Conservation (phyloP, 2,113 vertebrate genomes). For the Oreamnos americanus region DNA sequence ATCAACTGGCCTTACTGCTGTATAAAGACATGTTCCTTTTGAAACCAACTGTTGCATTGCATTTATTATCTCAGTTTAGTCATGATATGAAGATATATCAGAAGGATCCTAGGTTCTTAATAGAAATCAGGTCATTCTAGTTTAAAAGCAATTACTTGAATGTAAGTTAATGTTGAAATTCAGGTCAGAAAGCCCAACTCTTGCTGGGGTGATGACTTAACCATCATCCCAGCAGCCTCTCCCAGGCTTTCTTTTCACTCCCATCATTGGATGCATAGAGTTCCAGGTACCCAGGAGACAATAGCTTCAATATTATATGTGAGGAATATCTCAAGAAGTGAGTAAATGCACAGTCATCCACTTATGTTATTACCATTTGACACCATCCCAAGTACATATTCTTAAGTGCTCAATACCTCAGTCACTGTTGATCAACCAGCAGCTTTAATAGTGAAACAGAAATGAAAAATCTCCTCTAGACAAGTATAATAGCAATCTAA, state of each 20-base stretch:
- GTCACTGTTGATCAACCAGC: neutral
- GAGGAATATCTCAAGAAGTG: neutral
- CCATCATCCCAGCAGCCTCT: neutral
- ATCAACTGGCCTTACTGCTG: neutral
- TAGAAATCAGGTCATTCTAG: neutral
- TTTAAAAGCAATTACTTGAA: neutral
- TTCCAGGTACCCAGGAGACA: neutral
- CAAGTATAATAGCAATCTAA: neutral
- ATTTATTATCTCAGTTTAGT: neutral
- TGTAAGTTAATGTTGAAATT: neutral
- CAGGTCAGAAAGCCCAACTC: neutral
- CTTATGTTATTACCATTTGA: neutral
- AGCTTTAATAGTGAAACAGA: neutral
- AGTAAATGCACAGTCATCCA: neutral
- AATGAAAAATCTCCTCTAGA: neutral
- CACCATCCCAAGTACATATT: neutral
- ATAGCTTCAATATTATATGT: neutral
- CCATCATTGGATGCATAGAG: fast-evolving
- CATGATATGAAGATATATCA: neutral
- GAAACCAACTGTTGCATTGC: neutral
- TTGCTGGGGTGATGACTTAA: neutral
- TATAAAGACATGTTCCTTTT: neutral
- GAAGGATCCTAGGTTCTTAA: neutral
- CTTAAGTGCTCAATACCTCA: neutral
- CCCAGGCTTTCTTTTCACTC: neutral